These are phyloP conservation scores for Ctenodactylus gundi DNA, from an alignment of 2,113 vertebrate genomes.

Conservation along the genomic window DNA sequence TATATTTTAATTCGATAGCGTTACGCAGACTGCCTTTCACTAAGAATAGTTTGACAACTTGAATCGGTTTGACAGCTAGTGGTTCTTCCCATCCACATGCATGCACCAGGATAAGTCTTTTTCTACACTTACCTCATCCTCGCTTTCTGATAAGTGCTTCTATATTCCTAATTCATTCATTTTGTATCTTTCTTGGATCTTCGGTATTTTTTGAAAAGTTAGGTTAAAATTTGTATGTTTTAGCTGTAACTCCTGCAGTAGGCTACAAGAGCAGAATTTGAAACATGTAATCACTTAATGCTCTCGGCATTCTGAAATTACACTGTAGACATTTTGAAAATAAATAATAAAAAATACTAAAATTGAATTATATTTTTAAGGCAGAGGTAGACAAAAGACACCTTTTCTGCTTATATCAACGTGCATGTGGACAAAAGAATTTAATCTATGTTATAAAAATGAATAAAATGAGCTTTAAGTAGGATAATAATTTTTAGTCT, in stretches of 20 bases:
- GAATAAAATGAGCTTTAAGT: background rate
- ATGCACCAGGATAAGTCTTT: background rate
- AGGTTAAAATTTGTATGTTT: background rate
- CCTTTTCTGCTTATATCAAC: background rate
- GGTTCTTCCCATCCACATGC: background rate
- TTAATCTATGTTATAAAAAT: background rate
- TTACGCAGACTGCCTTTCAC: conserved; percentile 7
- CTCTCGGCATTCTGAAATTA: background rate
- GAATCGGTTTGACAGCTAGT: background rate
- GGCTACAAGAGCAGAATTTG: background rate
- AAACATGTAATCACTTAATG: background rate
- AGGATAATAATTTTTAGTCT: background rate
- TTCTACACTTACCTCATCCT: background rate
- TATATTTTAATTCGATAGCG: background rate
- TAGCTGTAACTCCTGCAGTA: background rate
- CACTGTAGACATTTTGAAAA: background rate
- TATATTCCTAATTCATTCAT: too few relatives aligned
- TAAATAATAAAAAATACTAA: background rate
- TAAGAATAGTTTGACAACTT: background rate
- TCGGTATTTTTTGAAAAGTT: background rate
- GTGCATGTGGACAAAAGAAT: background rate
- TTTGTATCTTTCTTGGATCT: background rate
- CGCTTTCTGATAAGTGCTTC: background rate
- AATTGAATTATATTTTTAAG: background rate
- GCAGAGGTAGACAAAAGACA: background rate